phyloP scores from a whole-genome alignment of 2,888 invertebrate species.

The Tinea trinotella region DNA sequence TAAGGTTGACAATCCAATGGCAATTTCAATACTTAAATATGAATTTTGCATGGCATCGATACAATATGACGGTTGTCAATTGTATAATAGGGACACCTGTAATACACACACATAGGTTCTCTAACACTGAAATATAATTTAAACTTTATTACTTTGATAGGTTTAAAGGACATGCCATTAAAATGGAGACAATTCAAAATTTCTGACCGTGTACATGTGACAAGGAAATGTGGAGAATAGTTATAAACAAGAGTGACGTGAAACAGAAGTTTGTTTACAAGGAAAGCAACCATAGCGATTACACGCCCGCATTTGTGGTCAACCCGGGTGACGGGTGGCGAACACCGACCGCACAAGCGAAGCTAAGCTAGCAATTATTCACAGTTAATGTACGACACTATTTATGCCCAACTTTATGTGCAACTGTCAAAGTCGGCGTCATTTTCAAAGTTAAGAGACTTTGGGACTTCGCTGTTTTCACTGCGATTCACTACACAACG shows the following conservation, averaged over 20 bases:
- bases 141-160: no score
- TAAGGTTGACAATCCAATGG: no score
- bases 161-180: no score
- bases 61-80: no score
- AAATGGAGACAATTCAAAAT: no score
- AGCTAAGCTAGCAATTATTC: conserved; percentile 45
- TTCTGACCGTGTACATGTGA: no score
- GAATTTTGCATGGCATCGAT: no score
- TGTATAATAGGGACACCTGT: no score
- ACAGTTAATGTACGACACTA: conserved; percentile 37
- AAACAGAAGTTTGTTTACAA: conserved; percentile 21
- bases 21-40: no score
- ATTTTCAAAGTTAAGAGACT: neutral
- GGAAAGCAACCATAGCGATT: conserved; percentile 26
- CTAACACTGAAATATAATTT: no score
- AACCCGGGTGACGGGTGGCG: conserved; percentile 25
- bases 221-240: neutral
- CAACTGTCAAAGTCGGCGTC: conserved; percentile 7
- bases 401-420: conserved; percentile 8
- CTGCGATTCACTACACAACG: neutral
- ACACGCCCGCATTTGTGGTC: conserved; percentile 25
- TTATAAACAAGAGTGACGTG: conserved; percentile 12
- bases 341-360: conserved; percentile 12
- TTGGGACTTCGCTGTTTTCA: neutral
- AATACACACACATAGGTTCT: no score